Evolutionary conservation across 1,140 invertebrate genomes (phyloP), one percentile per base, ranked within the genome.

Genomic region (Tribolium castaneum): DNA sequence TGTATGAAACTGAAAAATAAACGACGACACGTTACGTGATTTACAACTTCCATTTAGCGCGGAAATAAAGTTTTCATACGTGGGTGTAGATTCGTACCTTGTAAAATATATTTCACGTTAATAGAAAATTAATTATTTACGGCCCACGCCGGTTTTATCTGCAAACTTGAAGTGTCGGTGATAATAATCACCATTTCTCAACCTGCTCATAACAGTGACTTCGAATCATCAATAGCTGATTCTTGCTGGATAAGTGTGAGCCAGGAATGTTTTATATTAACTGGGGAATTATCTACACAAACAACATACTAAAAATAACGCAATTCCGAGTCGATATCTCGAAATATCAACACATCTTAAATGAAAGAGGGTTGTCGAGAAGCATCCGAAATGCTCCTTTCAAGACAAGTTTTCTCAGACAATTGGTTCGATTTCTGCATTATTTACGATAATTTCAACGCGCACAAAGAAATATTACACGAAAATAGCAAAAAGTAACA

Each of bases 291-390:
- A 66, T 66, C 59, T 22, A 66, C 59, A 35, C 30, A 66, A 66
- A 66, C 59, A 66, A 66, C 35, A 66, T 35, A 66, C 59, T 66
- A 66, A 66, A 66, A 66, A 66, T 66, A 66, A 66, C 59, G 54
- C 12, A 35, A 66, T 66, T 34, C 59, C n/a, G 30, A 66, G 59
- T 66, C 59, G 59, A 66, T 66, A 66, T 66, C 25, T 66, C 12
- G 25, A 66, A 66, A 66, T 66, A 66, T 66, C 59, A 66, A 66
- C 59, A 66, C 25, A 66, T 66, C 19, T 35, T 66, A 66, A 30
- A 66, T 66, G n/a, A 35, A 66, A 35, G 34, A 35, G 59, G 59
- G 25, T 66, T 66, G 25, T 66, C n/a, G 30, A 66, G 30, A 30
- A 13, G 30, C 59, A 35, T 66, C 22, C 22, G 16, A 59, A 22